Percentiles rank a stretch among this genome's conserved stretches.
phyloP scores from a whole-genome alignment of 2,888 invertebrate genomes.

The Disparrhopalites patrizii region DNA sequence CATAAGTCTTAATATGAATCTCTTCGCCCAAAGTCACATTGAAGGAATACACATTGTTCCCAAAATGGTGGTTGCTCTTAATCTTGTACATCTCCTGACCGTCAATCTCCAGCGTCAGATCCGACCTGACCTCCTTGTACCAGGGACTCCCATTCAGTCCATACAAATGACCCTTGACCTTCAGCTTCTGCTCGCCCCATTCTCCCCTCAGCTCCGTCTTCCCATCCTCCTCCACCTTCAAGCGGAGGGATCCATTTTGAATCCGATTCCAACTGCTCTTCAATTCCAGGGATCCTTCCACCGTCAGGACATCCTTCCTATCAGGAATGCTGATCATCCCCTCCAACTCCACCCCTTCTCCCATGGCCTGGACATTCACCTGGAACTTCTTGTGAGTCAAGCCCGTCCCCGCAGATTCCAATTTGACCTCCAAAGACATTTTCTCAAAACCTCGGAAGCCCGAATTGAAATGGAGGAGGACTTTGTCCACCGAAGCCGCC shows the following conservation, averaged over 20 bases:
- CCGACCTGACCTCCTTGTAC: slow-evolving; percentile 27
- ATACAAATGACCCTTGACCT: slow-evolving; percentile 27
- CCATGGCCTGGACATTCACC: slow-evolving; percentile 16
- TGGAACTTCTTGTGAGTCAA: slow-evolving; percentile 16
- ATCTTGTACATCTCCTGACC: slow-evolving; percentile 25
- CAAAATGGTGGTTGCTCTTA: slow-evolving; percentile 28
- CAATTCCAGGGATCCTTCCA: slow-evolving; percentile 19
- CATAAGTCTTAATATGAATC: slow-evolving; percentile 31
- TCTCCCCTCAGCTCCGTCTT: slow-evolving; percentile 32
- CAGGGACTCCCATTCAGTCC: slow-evolving; percentile 1
- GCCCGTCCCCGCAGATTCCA: slow-evolving; percentile 1
- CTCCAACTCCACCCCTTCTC: slow-evolving; percentile 18
- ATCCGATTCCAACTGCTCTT: slow-evolving; percentile 30
- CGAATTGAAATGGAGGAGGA: slow-evolving; percentile 27
- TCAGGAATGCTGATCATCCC: slow-evolving; percentile 28
- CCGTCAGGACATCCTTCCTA: slow-evolving; percentile 6
- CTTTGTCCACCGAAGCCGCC: slow-evolving; percentile 1
- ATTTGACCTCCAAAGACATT: slow-evolving; percentile 23
- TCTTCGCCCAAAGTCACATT: slow-evolving; percentile 34
- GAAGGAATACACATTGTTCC: slow-evolving; percentile 31
- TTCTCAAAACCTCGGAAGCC: slow-evolving; percentile 30
- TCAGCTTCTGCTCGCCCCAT: slow-evolving; percentile 32
- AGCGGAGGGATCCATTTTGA: slow-evolving; percentile 29
- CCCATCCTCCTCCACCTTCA: slow-evolving; percentile 34
- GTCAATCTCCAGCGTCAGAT: slow-evolving; percentile 29